phyloP scores from a whole-genome alignment of 2,888 invertebrate genomes.

The Eristalinus aeneus region DNA sequence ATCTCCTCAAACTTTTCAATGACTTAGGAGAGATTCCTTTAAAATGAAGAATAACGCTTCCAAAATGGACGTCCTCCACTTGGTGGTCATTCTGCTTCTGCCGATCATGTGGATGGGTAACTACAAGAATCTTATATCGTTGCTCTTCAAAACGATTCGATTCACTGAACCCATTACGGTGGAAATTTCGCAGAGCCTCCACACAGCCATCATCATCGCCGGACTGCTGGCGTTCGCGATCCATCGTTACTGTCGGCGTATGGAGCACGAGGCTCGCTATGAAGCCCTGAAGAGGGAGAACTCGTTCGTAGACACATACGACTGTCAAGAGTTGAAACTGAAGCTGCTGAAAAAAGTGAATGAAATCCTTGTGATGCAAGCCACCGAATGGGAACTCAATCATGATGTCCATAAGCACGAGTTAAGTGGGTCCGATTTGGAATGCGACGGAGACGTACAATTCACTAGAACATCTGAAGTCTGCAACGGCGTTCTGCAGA shows the following conservation, averaged over 20 bases:
- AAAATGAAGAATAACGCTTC: no score
- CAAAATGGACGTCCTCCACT: constrained; percentile 16
- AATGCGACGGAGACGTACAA: no score
- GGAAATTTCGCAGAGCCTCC: background rate
- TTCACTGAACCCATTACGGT: constrained; percentile 26
- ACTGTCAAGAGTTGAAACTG: constrained; percentile 10
- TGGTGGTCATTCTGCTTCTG: constrained; percentile 24
- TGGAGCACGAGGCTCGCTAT: background rate
- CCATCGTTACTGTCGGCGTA: constrained; percentile 15
- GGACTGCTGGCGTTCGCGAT: background rate
- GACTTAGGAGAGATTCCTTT: no score
- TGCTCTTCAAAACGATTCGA: constrained; percentile 59
- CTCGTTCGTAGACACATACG: constrained; percentile 21
- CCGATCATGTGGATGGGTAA: constrained; percentile 53
- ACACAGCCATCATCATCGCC: background rate
- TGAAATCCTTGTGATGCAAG: background rate
- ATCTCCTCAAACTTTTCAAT: background rate
- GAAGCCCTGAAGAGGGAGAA: background rate
- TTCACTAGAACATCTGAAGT: no score
- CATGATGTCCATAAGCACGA: background rate
- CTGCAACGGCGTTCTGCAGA: no score
- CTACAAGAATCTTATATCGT: constrained; percentile 60
- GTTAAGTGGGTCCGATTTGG: background rate
- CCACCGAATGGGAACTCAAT: constrained; percentile 13
- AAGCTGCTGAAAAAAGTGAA: constrained; percentile 16